phyloP scores from a whole-genome alignment of 2,888 invertebrate species.

The Agrochola lychnidis region DNA sequence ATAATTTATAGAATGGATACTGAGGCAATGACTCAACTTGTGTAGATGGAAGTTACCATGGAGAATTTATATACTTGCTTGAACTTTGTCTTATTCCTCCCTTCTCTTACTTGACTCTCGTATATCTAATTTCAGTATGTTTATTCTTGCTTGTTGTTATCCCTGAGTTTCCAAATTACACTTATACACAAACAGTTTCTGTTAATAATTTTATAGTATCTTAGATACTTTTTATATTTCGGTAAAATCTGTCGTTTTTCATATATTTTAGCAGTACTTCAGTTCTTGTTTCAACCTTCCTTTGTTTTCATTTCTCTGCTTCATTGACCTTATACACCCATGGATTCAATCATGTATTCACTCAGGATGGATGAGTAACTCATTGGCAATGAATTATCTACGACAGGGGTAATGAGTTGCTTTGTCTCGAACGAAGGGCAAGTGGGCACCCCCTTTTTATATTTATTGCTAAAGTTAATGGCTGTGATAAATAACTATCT shows the following conservation, averaged over 20 bases:
- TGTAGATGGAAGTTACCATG: background rate
- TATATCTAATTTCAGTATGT: too few relatives aligned
- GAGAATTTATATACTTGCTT: background rate
- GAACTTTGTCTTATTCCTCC: too few relatives aligned
- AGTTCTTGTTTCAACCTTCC: background rate
- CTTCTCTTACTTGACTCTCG: too few relatives aligned
- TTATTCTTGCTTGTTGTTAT: background rate
- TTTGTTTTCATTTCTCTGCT: background rate
- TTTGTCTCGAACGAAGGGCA: slow-evolving; percentile 19
- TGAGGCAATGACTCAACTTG: slow-evolving; percentile 15
- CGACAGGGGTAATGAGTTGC: slow-evolving; percentile 8
- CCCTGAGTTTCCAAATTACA: background rate
- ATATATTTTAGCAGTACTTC: too few relatives aligned
- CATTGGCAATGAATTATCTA: slow-evolving; percentile 31
- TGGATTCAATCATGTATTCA: background rate
- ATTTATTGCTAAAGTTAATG: slow-evolving; percentile 34
- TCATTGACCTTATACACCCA: background rate
- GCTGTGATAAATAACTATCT: slow-evolving; percentile 4
- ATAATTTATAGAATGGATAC: background rate
- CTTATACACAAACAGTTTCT: too few relatives aligned
- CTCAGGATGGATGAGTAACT: slow-evolving; percentile 27
- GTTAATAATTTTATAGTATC: too few relatives aligned
- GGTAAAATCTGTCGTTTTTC: too few relatives aligned
- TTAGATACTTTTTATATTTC: too few relatives aligned
- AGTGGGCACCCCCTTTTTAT: slow-evolving; percentile 22